A percentile compares a stretch with the other conserved stretches of the same genome.
Conservation (phyloP, 2,113 vertebrate species). For the Anoura caudifer region DNA sequence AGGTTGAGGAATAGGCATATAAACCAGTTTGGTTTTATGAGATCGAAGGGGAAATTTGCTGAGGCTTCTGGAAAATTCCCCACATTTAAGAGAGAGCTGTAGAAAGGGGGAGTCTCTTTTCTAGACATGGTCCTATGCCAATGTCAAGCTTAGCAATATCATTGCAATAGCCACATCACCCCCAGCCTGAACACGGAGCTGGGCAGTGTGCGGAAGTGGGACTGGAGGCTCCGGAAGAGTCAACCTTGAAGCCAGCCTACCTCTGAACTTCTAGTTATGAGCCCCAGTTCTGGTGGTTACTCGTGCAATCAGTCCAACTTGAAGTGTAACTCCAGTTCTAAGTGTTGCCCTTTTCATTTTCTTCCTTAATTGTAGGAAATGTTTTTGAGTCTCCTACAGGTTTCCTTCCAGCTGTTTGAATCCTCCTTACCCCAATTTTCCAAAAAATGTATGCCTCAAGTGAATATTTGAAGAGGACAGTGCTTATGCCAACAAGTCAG, state of each 20-base stretch:
- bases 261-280: background rate
- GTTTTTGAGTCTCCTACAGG: background rate
- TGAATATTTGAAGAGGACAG: background rate
- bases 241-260: background rate
- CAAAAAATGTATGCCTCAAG: background rate
- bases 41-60: background rate
- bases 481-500: background rate
- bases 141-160: background rate
- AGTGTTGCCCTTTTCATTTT: background rate
- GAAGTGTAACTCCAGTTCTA: background rate
- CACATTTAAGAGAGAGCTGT: background rate
- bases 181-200: background rate
- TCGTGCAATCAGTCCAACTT: background rate
- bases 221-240: background rate
- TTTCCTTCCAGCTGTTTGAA: background rate
- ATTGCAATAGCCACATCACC: background rate
- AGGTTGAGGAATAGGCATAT: background rate
- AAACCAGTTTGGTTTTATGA: background rate
- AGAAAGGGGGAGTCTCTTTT: background rate
- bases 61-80: constrained; percentile 14
- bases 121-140: background rate
- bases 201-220: background rate
- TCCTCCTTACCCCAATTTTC: background rate
- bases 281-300: background rate
- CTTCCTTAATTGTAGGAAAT: background rate